Conservation (phyloP, 2,113 vertebrate species). For the mouse (Mus musculus) region GRCm39 chrX:88256501-88257000, state of each 20-base stretch:
- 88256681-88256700: neutral
- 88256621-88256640: constrained; percentile 24
- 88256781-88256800: constrained; percentile 39
- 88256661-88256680: constrained; percentile 1
- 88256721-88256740: constrained; percentile 30
- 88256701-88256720: neutral
- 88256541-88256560: neutral
- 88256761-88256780: neutral
- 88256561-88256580: neutral
- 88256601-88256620: neutral
- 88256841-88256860: neutral
- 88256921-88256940: neutral
- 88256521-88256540: neutral
- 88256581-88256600: neutral
- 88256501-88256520: neutral
- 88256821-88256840: neutral
- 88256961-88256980: neutral
- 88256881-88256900: too few relatives aligned
- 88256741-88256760: neutral
- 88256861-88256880: neutral
- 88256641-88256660: neutral
- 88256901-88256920: neutral
- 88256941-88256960: neutral
- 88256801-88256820: neutral
- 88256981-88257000: too few relatives aligned